Evolutionary conservation across 2,888 invertebrate genomes (phyloP), one percentile per base, ranked within the genome.

Genomic region (Azorinus chamasolen): DNA sequence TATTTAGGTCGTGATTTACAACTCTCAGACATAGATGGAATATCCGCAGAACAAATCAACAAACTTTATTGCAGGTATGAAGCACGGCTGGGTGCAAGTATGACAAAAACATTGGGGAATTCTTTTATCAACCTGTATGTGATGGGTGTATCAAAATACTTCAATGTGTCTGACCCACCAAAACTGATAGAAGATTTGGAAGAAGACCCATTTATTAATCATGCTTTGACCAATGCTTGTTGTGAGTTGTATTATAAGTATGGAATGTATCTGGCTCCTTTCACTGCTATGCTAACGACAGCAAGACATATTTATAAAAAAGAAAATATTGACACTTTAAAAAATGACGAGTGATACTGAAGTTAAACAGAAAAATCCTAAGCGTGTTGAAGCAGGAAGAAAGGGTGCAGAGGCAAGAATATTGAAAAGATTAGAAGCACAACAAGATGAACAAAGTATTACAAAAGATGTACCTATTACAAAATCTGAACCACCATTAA

Each of bases 31-130:
- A 68, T 66, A 32, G 77, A 77, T 62, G 22, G 5, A 45, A 65
- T 73, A 55, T 22, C 73, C 45, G n/a, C 66, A 50, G 73, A 66
- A 54, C 54, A 65, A 62, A 66, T 73, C 37, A 62, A 62, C 48
- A 73, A 73, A 50, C 62, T 66, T n/a, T 73, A 66, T 37, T 59
- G 68, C 50, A 62, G 74, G 53, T 74, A 63, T 68, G 66, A 69
- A 69, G 75, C 75, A 25, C 22, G 75, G 54, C 50, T 75, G 6
- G 63, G 63, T 37, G 69, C 69, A 43, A 69, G 63, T 63, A 75
- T 75, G 75, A 69, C 69, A 20, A 75, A 75, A 48, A 69, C 75
- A 53, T 61, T 77, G 27, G 77, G 72, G 10, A 63, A 72, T 27
- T 72, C 68, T 46, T 58, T 63, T 32, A 71, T 77, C 27, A 71